Conservation (phyloP, 2,888 invertebrate genomes). For the Didymodactylos carnosus region DNA sequence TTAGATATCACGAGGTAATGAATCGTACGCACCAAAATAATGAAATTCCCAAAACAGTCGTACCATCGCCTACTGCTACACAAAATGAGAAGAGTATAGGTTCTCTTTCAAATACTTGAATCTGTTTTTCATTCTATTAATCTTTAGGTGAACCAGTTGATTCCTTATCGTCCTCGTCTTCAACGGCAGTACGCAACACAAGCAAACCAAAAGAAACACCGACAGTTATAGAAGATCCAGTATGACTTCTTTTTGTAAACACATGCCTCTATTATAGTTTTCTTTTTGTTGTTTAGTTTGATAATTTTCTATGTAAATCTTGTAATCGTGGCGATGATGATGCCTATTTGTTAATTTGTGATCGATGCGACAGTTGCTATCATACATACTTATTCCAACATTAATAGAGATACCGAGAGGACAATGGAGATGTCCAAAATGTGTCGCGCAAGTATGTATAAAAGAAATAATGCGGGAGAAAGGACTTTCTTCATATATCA, state of each 20-base stretch:
- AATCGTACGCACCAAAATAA: not conserved
- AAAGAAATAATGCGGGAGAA: not conserved
- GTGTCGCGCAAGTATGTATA: constrained; percentile 51
- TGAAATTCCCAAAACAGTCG: too few relatives aligned
- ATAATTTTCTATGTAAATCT: constrained; percentile 10
- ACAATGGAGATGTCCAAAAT: constrained; percentile 89
- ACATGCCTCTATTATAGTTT: too few relatives aligned
- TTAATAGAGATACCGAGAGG: constrained; percentile 79
- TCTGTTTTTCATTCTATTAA: too few relatives aligned
- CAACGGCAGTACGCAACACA: too few relatives aligned
- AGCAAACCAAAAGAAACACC: too few relatives aligned
- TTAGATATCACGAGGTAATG: not conserved
- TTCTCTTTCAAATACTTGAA: too few relatives aligned
- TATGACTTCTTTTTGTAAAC: too few relatives aligned
- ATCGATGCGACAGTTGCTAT: constrained; percentile 89
- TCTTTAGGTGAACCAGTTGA: too few relatives aligned
- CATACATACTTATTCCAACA: constrained; percentile 88
- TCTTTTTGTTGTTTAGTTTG: constrained; percentile 4
- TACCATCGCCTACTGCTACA: too few relatives aligned
- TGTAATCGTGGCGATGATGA: constrained; percentile 16
- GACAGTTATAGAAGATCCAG: too few relatives aligned
- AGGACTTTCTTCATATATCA: not conserved
- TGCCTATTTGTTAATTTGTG: constrained; percentile 28
- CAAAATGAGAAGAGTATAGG: not conserved
- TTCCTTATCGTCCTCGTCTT: too few relatives aligned